Conservation (phyloP, 2,113 vertebrate species). For the Cygnus atratus region DNA sequence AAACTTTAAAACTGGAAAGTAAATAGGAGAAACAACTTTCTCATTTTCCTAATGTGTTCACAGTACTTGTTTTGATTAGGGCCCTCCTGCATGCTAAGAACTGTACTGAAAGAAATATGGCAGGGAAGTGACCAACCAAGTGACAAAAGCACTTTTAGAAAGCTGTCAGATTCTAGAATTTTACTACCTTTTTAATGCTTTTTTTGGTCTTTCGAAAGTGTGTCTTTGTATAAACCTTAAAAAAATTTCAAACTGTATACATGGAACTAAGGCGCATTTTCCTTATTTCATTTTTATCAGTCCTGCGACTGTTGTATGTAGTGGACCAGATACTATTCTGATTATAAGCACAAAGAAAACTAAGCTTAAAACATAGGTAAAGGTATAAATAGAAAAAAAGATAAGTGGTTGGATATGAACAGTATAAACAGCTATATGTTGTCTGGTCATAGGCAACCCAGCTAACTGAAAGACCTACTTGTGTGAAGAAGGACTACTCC, state of each 20-base stretch:
- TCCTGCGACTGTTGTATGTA: background rate
- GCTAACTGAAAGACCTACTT: conserved; percentile 91
- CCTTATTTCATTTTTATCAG: background rate
- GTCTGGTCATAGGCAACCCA: conserved; percentile 83
- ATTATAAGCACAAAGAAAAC: background rate
- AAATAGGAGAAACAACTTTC: background rate
- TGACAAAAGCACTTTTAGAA: background rate
- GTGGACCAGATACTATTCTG: background rate
- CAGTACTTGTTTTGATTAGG: background rate
- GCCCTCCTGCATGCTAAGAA: background rate
- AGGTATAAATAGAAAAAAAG: background rate
- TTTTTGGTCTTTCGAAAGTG: background rate
- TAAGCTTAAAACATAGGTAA: background rate
- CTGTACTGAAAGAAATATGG: background rate
- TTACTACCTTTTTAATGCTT: background rate
- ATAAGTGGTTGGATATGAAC: background rate
- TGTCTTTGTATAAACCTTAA: background rate
- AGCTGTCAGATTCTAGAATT: background rate
- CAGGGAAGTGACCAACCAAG: background rate
- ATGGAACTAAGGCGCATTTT: background rate
- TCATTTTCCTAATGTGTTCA: background rate
- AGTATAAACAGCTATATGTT: background rate
- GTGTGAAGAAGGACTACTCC: conserved; percentile 97
- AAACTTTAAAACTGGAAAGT: background rate
- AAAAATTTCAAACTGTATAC: background rate